These are phyloP conservation scores for Charanyca ferruginea DNA, from an alignment of 2,888 invertebrate species.

Conservation along the genomic window DNA sequence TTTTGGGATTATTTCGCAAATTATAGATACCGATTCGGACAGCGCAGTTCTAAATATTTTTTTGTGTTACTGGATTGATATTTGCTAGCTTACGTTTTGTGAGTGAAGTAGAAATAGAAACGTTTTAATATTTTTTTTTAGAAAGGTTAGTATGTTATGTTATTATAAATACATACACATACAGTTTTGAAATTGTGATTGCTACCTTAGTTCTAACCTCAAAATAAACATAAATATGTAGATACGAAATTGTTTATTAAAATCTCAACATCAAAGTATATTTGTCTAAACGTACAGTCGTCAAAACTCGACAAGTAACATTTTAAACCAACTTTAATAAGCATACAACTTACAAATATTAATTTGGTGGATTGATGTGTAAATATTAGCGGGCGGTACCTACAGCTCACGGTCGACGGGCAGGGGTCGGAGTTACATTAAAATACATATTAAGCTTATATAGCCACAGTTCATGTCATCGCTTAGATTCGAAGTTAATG, in stretches of 20 bases:
- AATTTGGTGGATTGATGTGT: slow-evolving; percentile 82
- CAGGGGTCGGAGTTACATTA: slow-evolving; percentile 71
- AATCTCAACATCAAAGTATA: slow-evolving; percentile 55
- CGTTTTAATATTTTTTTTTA: background rate
- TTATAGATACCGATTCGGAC: slow-evolving; percentile 50
- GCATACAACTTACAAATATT: slow-evolving; percentile 78
- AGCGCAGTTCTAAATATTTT: slow-evolving; percentile 25
- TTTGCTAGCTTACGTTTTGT: slow-evolving; percentile 25
- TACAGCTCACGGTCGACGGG: slow-evolving; percentile 77
- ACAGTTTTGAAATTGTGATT: background rate
- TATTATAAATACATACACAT: background rate
- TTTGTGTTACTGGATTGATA: slow-evolving; percentile 17
- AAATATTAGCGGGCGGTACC: slow-evolving; percentile 74
- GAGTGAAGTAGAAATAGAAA: background rate
- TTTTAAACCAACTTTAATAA: slow-evolving; percentile 74
- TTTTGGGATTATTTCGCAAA: slow-evolving; percentile 53
- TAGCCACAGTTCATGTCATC: slow-evolving; percentile 30
- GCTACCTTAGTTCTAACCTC: slow-evolving; percentile 9
- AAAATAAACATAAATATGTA: slow-evolving; percentile 8
- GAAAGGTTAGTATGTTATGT: background rate
- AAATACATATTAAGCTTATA: slow-evolving; percentile 33
- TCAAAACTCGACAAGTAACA: slow-evolving; percentile 57
- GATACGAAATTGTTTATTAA: slow-evolving; percentile 38
- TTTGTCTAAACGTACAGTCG: slow-evolving; percentile 43
- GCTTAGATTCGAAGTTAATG: slow-evolving; percentile 21